A percentile compares a stretch with the other conserved stretches of the same genome.
Evolutionary conservation across 2,113 vertebrate species (phyloP).

Genomic region (Otocyon megalotis): DNA sequence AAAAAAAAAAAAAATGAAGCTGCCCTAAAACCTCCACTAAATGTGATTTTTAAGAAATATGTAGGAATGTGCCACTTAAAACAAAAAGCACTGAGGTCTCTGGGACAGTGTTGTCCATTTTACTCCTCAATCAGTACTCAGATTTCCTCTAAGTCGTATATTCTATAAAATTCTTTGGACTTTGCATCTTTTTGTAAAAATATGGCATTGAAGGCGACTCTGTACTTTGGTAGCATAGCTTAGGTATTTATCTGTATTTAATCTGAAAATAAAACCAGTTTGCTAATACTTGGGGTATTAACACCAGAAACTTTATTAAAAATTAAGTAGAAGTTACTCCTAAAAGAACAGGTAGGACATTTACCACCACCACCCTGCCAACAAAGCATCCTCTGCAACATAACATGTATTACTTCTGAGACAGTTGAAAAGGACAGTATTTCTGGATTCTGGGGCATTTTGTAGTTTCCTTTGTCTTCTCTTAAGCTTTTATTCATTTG

Average conservation of each 20-base stretch:
- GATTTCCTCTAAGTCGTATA: conserved; percentile 38
- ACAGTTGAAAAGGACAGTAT: neutral
- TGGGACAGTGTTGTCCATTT: neutral
- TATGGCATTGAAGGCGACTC: neutral
- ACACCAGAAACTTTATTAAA: neutral
- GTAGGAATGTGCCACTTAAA: neutral
- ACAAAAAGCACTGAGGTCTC: neutral
- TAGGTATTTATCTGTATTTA: neutral
- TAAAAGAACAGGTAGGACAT: neutral
- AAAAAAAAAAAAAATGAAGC: neutral
- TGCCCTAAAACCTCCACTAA: neutral
- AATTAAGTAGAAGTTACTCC: neutral
- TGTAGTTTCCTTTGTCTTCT: neutral
- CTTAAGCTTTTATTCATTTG: neutral
- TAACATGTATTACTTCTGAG: neutral
- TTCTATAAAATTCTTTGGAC: conserved; percentile 28
- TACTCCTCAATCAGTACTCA: neutral
- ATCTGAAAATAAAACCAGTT: conserved; percentile 40
- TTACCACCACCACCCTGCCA: neutral
- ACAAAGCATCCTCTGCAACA: neutral
- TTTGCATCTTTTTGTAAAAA: conserved; percentile 34
- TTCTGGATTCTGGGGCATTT: neutral
- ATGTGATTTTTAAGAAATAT: conserved; percentile 27
- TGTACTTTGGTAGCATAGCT: neutral
- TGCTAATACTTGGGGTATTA: neutral